Conservation (phyloP, 2,113 vertebrate species). For the Myocastor coypus region DNA sequence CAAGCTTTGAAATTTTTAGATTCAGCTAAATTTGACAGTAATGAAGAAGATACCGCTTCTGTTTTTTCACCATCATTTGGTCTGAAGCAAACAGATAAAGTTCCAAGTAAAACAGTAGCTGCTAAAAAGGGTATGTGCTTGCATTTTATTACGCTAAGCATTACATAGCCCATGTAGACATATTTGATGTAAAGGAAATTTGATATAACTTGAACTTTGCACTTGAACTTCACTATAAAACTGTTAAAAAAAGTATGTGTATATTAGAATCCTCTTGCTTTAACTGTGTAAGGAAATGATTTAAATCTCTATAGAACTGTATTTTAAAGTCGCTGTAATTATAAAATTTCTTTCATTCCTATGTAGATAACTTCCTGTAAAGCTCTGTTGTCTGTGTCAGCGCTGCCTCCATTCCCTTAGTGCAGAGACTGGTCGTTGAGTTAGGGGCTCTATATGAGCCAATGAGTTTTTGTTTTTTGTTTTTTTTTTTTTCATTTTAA, state of each 20-base stretch:
- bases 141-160: conserved; percentile 18
- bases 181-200: background rate
- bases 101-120: conserved; percentile 88
- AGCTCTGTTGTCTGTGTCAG: background rate
- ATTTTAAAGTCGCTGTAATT: conserved; percentile 39
- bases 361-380: background rate
- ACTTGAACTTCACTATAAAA: background rate
- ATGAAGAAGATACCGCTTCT: conserved; percentile 90
- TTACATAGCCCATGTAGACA: background rate
- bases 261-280: background rate
- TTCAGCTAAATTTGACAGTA: conserved; percentile 93
- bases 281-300: conserved; percentile 9
- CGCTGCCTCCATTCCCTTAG: background rate
- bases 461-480: background rate
- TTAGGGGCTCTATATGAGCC: background rate
- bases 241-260: background rate
- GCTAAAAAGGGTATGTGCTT: conserved; percentile 93
- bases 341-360: background rate
- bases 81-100: conserved; percentile 92
- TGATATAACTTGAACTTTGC: conserved; percentile 31
- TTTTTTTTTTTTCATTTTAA: background rate
- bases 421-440: background rate
- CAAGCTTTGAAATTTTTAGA: conserved; percentile 87
- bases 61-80: conserved; percentile 93
- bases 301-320: background rate